These are phyloP conservation scores for Gymnogyps californianus DNA, from an alignment of 2,113 vertebrate genomes.

Conservation along the genomic window DNA sequence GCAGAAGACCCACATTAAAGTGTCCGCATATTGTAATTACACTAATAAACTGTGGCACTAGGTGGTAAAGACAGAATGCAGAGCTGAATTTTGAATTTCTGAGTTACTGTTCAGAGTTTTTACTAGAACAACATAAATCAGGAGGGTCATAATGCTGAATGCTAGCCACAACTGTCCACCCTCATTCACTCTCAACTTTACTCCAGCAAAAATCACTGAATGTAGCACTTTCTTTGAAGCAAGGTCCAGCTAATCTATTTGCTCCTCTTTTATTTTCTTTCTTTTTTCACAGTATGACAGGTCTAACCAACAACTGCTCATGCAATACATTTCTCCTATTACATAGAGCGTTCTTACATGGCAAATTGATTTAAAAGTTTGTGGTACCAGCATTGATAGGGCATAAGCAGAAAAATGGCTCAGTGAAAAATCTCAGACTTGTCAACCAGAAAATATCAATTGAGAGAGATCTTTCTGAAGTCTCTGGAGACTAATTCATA, in stretches of 20 bases:
- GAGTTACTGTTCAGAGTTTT: not conserved
- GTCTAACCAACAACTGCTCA: not conserved
- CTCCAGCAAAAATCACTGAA: not conserved
- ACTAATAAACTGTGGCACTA: not conserved
- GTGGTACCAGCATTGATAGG: not conserved
- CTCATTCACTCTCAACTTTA: not conserved
- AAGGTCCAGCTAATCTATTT: not conserved
- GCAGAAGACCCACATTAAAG: not conserved
- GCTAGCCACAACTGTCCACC: not conserved
- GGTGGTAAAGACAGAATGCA: not conserved
- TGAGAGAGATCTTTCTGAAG: not conserved
- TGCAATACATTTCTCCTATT: not conserved
- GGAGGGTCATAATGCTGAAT: not conserved
- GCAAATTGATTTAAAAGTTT: not conserved
- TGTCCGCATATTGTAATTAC: not conserved
- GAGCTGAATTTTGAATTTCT: not conserved
- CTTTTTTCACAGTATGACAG: not conserved
- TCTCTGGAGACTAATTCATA: not conserved
- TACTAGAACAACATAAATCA: not conserved
- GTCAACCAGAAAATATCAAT: not conserved
- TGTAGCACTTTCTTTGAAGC: not conserved
- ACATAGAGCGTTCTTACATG: not conserved
- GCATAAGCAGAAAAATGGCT: not conserved
- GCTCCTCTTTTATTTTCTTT: not conserved
- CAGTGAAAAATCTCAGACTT: not conserved